These are phyloP conservation scores for Drosophila atroscutellata DNA, from an alignment of 2,888 invertebrate species.

Conservation along the genomic window DNA sequence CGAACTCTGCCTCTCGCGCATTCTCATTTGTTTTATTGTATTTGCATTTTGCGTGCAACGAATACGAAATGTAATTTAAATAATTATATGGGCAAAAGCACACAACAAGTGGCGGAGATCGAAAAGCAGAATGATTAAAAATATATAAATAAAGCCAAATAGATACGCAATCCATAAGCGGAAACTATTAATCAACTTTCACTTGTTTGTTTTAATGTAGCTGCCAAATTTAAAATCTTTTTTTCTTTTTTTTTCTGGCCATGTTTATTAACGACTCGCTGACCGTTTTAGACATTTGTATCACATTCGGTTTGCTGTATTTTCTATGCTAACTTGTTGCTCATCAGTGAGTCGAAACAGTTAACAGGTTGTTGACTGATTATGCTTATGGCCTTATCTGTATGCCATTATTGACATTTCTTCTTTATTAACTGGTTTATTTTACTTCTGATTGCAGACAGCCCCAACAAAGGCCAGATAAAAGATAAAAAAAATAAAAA, in stretches of 20 bases:
- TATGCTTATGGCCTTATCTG: conserved; percentile 34
- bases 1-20: neutral
- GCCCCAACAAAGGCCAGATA: conserved; percentile 3
- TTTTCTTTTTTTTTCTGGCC: conserved; percentile 12
- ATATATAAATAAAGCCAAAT: conserved; percentile 8
- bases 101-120: neutral
- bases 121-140: neutral
- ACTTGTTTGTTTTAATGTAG: conserved; percentile 49
- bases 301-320: conserved; percentile 10
- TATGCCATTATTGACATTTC: conserved; percentile 31
- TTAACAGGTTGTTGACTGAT: conserved; percentile 57
- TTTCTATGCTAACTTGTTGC: conserved; percentile 16
- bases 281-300: conserved; percentile 19
- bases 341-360: conserved; percentile 7
- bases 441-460: conserved; percentile 26
- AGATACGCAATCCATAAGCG: conserved; percentile 56
- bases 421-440: conserved; percentile 24
- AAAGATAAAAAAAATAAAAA: neutral
- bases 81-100: conserved; percentile 32
- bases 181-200: conserved; percentile 77
- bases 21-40: neutral
- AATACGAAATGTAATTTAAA: conserved; percentile 31
- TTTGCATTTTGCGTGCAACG: conserved; percentile 41
- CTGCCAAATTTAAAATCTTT: conserved; percentile 15
- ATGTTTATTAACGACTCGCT: conserved; percentile 37